Percentiles rank a stretch among this genome's conserved stretches.
Evolutionary conservation across 2,113 vertebrate species (phyloP).

Genomic region (Clarias magur): DNA sequence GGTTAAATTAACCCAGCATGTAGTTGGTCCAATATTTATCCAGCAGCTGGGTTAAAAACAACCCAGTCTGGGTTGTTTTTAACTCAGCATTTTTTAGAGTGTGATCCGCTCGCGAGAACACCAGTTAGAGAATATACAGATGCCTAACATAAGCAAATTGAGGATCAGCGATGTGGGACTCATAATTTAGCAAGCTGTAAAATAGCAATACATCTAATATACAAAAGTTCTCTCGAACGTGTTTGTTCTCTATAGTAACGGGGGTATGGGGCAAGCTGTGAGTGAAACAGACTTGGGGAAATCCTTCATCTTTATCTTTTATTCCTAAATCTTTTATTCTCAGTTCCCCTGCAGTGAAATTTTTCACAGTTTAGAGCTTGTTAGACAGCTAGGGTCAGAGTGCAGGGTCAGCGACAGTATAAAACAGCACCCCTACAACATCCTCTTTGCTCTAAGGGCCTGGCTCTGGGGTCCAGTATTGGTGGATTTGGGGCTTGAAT

Average conservation of each 20-base stretch:
- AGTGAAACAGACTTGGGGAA: background rate
- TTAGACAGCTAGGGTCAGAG: background rate
- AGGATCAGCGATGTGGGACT: background rate
- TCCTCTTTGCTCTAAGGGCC: too few species aligned
- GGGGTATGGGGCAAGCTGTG: background rate
- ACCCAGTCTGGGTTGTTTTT: too few species aligned
- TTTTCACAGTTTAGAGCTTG: background rate
- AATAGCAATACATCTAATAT: background rate
- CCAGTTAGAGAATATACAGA: background rate
- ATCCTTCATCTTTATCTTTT: too few species aligned
- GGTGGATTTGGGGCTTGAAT: background rate
- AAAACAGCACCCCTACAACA: background rate
- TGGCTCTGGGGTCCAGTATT: background rate
- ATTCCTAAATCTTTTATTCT: background rate
- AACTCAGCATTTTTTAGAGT: too few species aligned
- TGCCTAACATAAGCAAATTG: background rate
- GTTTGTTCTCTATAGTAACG: background rate
- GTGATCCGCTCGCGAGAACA: background rate
- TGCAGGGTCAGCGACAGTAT: background rate
- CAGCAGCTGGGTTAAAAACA: too few species aligned
- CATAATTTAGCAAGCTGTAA: background rate
- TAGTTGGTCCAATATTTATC: too few species aligned
- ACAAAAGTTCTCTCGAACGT: background rate
- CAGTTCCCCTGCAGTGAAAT: background rate
- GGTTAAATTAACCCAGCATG: too few species aligned